phyloP scores from a whole-genome alignment of 2,113 vertebrate species.

The Chloroceryle aenea region DNA sequence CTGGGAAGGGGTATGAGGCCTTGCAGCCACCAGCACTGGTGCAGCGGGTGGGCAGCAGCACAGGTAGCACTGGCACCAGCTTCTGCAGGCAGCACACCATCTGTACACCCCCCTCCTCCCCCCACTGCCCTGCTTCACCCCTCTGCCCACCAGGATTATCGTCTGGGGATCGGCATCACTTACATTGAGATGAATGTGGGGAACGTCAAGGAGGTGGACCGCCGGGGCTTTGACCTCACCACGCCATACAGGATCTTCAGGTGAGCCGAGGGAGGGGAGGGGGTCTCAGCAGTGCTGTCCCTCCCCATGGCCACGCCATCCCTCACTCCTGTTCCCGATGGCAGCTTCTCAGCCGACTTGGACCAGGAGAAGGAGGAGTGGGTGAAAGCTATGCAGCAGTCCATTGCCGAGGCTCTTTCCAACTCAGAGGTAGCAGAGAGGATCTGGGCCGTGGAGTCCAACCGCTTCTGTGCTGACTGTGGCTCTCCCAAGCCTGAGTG shows the following conservation, averaged over 20 bases:
- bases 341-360: conserved; percentile 87
- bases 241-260: conserved; percentile 94
- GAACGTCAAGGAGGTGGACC: conserved; percentile 89
- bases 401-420: conserved; percentile 88
- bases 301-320: not conserved
- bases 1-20: not conserved
- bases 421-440: conserved; percentile 86
- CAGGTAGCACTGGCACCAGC: not conserved
- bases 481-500: conserved; percentile 85
- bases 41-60: not conserved
- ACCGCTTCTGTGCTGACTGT: conserved; percentile 90
- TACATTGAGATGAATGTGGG: conserved; percentile 95
- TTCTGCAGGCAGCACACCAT: not conserved
- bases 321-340: not conserved
- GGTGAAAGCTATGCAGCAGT: conserved; percentile 87
- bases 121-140: too few relatives aligned
- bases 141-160: conserved; percentile 80
- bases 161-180: conserved; percentile 89
- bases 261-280: conserved; percentile 39
- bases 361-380: conserved; percentile 89
- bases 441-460: conserved; percentile 86
- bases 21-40: not conserved
- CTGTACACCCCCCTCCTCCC: not conserved
- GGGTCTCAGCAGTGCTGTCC: not conserved
- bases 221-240: conserved; percentile 89